A percentile compares a stretch with the other conserved stretches of the same genome.
phyloP scores from a whole-genome alignment of 2,888 invertebrate genomes.

The Agriopis leucophaearia region DNA sequence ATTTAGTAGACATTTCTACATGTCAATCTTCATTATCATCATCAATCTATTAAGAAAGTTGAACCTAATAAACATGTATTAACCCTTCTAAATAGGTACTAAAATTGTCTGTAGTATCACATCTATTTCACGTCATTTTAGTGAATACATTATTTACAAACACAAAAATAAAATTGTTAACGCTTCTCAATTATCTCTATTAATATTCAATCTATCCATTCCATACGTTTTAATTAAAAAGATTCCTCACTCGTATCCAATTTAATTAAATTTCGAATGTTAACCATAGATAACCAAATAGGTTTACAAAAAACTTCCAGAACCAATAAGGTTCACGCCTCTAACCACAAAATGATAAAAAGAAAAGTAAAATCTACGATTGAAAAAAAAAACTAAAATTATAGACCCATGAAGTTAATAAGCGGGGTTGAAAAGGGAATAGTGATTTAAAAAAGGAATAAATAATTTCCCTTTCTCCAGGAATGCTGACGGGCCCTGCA shows the following conservation, averaged over 20 bases:
- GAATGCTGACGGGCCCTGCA: conserved; percentile 68
- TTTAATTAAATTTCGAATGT: conserved; percentile 51
- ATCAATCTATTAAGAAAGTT: conserved; percentile 35
- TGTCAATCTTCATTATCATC: conserved; percentile 33
- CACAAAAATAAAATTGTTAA: conserved; percentile 16
- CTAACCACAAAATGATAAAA: conserved; percentile 56
- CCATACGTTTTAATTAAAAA: conserved; percentile 32
- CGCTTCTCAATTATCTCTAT: conserved; percentile 17
- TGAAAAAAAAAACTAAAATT: conserved; percentile 58
- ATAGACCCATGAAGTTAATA: conserved; percentile 60
- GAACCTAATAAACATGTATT: conserved; percentile 19
- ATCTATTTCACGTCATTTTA: neutral
- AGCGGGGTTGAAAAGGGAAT: conserved; percentile 63
- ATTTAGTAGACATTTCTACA: conserved; percentile 23
- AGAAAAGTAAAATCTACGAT: conserved; percentile 39
- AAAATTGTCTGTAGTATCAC: conserved; percentile 4
- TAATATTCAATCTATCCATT: conserved; percentile 4
- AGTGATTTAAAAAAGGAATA: conserved; percentile 63
- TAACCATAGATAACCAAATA: conserved; percentile 42
- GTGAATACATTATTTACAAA: conserved; percentile 2
- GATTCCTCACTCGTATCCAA: conserved; percentile 41
- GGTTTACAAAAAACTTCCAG: conserved; percentile 42
- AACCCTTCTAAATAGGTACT: conserved; percentile 20
- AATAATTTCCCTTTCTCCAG: conserved; percentile 74
- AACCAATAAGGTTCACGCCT: conserved; percentile 56